Conservation (phyloP, 2,888 invertebrate genomes). For the Macrophya annulata region DNA sequence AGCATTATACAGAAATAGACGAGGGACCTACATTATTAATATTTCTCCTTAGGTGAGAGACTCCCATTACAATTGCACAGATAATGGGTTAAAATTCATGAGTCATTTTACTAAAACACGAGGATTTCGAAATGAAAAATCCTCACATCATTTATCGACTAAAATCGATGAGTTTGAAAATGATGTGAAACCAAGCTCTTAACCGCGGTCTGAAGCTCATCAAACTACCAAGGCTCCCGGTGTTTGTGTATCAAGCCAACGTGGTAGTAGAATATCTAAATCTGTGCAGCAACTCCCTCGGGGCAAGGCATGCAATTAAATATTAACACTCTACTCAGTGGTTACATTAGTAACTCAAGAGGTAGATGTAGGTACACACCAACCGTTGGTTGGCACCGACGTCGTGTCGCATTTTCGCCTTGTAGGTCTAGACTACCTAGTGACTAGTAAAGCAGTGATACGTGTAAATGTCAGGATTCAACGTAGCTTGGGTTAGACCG, state of each 20-base stretch:
- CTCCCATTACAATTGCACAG: not conserved
- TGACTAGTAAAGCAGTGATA: conserved; percentile 26
- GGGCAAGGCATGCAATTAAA: conserved; percentile 59
- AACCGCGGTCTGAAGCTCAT: not conserved
- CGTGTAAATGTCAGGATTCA: conserved; percentile 22
- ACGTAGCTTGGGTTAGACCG: conserved; percentile 29
- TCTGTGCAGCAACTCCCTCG: conserved; percentile 26
- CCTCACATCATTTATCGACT: not conserved
- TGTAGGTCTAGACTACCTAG: conserved; percentile 22
- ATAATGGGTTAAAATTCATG: not conserved
- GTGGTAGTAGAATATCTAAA: conserved; percentile 42
- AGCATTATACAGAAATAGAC: not conserved
- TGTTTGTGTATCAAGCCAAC: conserved; percentile 40
- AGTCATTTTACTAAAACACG: not conserved
- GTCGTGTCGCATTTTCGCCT: conserved; percentile 27
- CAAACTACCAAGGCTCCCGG: conserved; percentile 18
- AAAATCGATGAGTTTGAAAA: not conserved
- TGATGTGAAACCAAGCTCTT: not conserved
- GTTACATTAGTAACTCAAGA: conserved; percentile 56
- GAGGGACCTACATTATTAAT: not conserved
- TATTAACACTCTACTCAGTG: conserved; percentile 61
- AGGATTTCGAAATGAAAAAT: not conserved
- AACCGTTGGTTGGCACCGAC: conserved; percentile 19
- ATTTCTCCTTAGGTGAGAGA: not conserved
- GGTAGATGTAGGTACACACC: conserved; percentile 49